Evolutionary conservation across 2,888 invertebrate genomes (phyloP).

Genomic region (Sicus ferrugineus): DNA sequence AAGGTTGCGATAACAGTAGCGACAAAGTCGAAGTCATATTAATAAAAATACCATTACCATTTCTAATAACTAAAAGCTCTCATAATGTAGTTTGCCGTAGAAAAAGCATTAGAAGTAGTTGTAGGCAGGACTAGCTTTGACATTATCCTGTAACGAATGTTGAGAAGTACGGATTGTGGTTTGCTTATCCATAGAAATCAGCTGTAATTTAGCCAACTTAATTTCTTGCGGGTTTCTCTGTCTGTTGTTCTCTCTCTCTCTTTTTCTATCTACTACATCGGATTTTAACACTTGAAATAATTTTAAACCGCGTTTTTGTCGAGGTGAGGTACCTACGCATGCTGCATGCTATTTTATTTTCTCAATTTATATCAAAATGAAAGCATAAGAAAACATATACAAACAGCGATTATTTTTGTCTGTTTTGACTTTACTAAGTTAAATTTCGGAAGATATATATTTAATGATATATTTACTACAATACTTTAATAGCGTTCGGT

Average conservation of each 20-base stretch:
- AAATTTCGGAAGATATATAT: too few relatives aligned
- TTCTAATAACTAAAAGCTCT: neutral
- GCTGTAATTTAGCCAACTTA: too few relatives aligned
- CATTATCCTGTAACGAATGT: too few relatives aligned
- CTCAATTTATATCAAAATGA: too few relatives aligned
- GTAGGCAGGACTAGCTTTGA: neutral
- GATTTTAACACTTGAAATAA: neutral
- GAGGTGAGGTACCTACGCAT: neutral
- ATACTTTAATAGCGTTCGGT: too few relatives aligned
- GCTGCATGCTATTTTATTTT: conserved; percentile 14
- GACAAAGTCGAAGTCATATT: neutral
- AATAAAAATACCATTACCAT: neutral
- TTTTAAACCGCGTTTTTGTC: neutral
- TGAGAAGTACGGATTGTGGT: too few relatives aligned
- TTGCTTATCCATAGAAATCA: too few relatives aligned
- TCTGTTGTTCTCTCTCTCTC: neutral
- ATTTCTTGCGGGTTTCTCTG: neutral
- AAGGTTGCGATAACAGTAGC: neutral
- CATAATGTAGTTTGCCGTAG: neutral
- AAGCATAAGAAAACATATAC: too few relatives aligned
- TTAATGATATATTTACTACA: too few relatives aligned
- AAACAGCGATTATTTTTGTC: too few relatives aligned
- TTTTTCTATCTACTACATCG: neutral
- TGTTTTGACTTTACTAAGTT: too few relatives aligned
- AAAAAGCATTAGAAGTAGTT: neutral